A percentile compares a stretch with the other conserved stretches of the same genome.
phyloP scores from a whole-genome alignment of 2,797 vertebrate genomes.

The Phrynocephalus forsythii region DNA sequence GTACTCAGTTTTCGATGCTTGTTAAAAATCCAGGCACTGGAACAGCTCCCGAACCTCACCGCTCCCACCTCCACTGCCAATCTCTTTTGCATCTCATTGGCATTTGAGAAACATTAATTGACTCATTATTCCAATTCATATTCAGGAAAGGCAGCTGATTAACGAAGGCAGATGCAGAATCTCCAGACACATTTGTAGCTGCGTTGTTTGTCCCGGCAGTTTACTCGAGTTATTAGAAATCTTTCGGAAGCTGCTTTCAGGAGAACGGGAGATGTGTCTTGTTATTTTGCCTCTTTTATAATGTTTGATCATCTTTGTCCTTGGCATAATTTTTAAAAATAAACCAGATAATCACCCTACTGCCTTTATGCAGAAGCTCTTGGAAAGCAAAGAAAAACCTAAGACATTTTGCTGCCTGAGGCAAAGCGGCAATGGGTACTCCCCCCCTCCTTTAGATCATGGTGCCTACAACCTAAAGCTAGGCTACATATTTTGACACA shows the following conservation, averaged over 20 bases:
- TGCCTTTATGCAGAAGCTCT: not conserved
- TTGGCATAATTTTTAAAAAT: not conserved
- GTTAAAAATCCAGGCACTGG: constrained; percentile 80
- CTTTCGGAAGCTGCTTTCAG: constrained; percentile 72
- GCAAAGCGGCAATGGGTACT: too few relatives aligned
- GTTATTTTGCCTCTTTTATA: constrained; percentile 3
- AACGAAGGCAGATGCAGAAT: constrained; percentile 89
- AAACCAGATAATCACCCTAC: not conserved
- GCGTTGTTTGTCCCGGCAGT: constrained; percentile 81
- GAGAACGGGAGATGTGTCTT: constrained; percentile 65
- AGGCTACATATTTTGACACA: too few relatives aligned
- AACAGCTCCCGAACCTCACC: constrained; percentile 73
- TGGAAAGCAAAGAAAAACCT: not conserved
- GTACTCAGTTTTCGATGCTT: constrained; percentile 75
- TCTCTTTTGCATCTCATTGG: constrained; percentile 87
- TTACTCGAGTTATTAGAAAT: constrained; percentile 84
- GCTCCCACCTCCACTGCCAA: constrained; percentile 73
- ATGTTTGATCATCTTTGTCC: not conserved
- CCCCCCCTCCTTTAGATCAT: too few relatives aligned
- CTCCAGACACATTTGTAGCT: constrained; percentile 81
- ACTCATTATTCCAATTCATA: constrained; percentile 93
- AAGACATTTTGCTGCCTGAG: too few relatives aligned
- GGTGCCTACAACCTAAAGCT: too few relatives aligned
- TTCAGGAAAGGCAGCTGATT: constrained; percentile 88
- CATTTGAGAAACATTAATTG: constrained; percentile 92